Base-by-base conservation (phyloP, 2,113 vertebrate species). In the Percopsis transmontana region DNA sequence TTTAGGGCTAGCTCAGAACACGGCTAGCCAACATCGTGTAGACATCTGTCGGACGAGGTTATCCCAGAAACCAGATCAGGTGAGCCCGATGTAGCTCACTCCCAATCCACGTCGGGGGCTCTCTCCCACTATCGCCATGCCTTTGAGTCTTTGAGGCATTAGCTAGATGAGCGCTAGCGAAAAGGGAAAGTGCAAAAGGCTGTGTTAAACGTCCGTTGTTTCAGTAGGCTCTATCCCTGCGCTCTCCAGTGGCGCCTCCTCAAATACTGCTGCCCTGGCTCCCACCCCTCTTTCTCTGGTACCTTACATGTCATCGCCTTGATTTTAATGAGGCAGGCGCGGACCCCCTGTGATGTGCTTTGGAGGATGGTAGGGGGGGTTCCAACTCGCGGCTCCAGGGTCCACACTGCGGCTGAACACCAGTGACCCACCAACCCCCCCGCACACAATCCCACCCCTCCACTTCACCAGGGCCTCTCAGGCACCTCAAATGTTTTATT, bases 321-420 rank as follows among this genome's bases (percentile, higher is more conserved):
- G 90, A 88, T 92, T 92, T 92, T 93, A 92, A 92, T 91, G 88
- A 92, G 90, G 87, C 88, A 84, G 77, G 27, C 80, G 80, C 69
- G 85, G 88, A 91, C 87, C 89, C 89, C 86, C 88, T 91, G 88
- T 91, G 87, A 91, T 91, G 90, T 86, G 68, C 83, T 81, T 78
- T 73, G 85, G 81, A 89, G 82, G 80, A 64, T 57, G 71, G 56
- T 5, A 19, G 57, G 45, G 56, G 61, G 12, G 21, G 62, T 61
- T 62, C 12, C 44, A 23, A 21, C 78, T 70, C n/a, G n/a, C n/a
- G 52, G 55, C 73, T 79, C 81, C 77, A 79, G 73, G 83, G 87
- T 83, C 69, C 38, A 54, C 58, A 59, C 64, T 66, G 61, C 70
- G 77, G 76, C 79, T 80, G 81, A 87, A 84, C 82, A 83, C 71